Base-by-base conservation (phyloP, 2,797 vertebrate genomes). In the Acanthurus leucopareius region DNA sequence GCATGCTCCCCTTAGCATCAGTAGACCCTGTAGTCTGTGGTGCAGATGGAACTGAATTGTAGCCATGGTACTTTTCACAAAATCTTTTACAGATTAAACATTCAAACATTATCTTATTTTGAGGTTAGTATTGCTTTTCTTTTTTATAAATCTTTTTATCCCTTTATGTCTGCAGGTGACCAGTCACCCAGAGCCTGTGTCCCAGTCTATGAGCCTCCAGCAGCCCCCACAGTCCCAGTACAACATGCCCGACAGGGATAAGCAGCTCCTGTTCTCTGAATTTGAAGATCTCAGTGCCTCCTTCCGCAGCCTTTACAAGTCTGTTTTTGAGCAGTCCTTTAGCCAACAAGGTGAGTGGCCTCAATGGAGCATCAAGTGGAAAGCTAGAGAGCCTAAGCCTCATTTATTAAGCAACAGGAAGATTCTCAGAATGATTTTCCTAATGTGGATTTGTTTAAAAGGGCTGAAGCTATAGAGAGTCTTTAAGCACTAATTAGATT, bases 201-300 rank as follows among this genome's bases (percentile, higher is more conserved):
- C 97, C 92, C 96, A 97, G 88, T 90, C 96, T 52, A 93, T 97
- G 95, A 95, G 93, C 84, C 93, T 96, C 84, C 96, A 97, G 86
- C 95, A 95, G 82, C 90, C 94, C 25, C 94, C 94, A 2, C 95
- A 96, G 91, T 94, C 95, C 84, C 97, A 97, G 90, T 98, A 98
- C 93, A 97, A 84, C 93, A 96, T 97, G 93, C 96, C 96, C 58
- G 97, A 98, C 88, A 91, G 97, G 83, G 97, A 97, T 91, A 97
- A 97, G 90, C 95, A 96, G 90, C 94, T 96, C 87, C 95, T 96
- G 84, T 97, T 97, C 92, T 96, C 96, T 74, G 97, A 98, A 91
- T 97, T 97, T 89, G 97, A 98, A 96, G 96, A 98, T 97, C 97
- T 98, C 93, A 97, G 97, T 96, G 97, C 97, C 96, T 98, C 97